These are phyloP conservation scores for Morone chrysops DNA, from an alignment of 2,113 vertebrate genomes.

Conservation along the genomic window DNA sequence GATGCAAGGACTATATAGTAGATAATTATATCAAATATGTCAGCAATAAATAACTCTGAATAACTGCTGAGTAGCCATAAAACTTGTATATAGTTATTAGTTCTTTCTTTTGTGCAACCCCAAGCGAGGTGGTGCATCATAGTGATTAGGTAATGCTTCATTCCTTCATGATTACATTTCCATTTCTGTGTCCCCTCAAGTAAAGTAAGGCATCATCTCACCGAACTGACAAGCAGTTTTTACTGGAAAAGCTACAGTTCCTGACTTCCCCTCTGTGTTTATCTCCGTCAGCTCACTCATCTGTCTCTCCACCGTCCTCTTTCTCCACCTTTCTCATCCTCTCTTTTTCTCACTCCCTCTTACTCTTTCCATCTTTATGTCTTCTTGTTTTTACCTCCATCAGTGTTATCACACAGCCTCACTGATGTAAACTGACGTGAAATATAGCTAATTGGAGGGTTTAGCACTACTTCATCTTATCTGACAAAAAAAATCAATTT, in stretches of 20 bases:
- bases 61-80: background rate
- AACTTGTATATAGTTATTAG: background rate
- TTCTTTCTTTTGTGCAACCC: background rate
- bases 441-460: slow-evolving; percentile 78
- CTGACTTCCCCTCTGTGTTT: slow-evolving; percentile 27
- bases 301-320: slow-evolving; percentile 7
- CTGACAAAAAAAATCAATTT: slow-evolving; percentile 73
- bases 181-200: background rate
- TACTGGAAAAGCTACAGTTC: slow-evolving; percentile 1
- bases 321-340: background rate
- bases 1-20: background rate
- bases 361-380: background rate
- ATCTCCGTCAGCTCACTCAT: slow-evolving; percentile 26
- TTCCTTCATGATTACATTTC: background rate
- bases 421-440: slow-evolving; percentile 78
- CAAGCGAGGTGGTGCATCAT: background rate
- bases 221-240: background rate
- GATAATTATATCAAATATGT: no score
- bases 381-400: slow-evolving; percentile 1
- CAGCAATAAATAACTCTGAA: background rate
- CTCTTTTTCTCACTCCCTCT: background rate
- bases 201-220: background rate
- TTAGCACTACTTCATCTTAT: slow-evolving; percentile 65
- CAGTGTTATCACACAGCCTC: slow-evolving; percentile 30
- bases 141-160: background rate